phyloP scores from a whole-genome alignment of 2,888 invertebrate species.

The Tinea semifulvella region DNA sequence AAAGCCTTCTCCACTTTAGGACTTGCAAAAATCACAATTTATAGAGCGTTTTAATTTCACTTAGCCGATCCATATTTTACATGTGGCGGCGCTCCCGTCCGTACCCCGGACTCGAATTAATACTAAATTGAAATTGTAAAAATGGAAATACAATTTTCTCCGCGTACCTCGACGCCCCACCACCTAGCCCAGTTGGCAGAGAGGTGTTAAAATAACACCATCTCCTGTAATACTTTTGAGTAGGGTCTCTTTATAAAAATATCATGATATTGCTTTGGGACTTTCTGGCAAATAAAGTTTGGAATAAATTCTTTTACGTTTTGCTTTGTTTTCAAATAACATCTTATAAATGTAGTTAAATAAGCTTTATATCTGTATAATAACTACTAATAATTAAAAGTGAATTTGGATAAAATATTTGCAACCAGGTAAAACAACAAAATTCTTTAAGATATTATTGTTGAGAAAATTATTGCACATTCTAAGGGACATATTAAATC shows the following conservation, averaged over 20 bases:
- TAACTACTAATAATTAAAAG: no score
- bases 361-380: not conserved
- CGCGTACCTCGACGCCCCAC: conserved; percentile 38
- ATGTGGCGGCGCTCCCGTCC: conserved; percentile 61
- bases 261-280: conserved; percentile 15
- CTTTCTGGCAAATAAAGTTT: conserved; percentile 12
- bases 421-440: conserved; percentile 18
- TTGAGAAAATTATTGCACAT: conserved; percentile 12
- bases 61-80: conserved; percentile 68
- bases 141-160: conserved; percentile 67
- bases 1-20: conserved; percentile 67
- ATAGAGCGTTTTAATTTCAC: conserved; percentile 68
- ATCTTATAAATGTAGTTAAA: not conserved
- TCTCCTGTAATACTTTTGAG: conserved; percentile 42
- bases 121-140: conserved; percentile 68
- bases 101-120: conserved; percentile 61
- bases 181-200: conserved; percentile 50
- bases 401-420: conserved; percentile 16
- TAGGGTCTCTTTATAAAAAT: conserved; percentile 11
- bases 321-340: not conserved
- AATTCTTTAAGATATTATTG: conserved; percentile 10
- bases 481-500: conserved; percentile 35
- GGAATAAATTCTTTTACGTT: not conserved
- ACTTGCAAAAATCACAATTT: conserved; percentile 68
- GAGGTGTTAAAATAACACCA: conserved; percentile 47